A percentile compares a stretch with the other conserved stretches of the same genome.
phyloP scores from a whole-genome alignment of 2,113 vertebrate genomes.

The Pongo abelii region DNA sequence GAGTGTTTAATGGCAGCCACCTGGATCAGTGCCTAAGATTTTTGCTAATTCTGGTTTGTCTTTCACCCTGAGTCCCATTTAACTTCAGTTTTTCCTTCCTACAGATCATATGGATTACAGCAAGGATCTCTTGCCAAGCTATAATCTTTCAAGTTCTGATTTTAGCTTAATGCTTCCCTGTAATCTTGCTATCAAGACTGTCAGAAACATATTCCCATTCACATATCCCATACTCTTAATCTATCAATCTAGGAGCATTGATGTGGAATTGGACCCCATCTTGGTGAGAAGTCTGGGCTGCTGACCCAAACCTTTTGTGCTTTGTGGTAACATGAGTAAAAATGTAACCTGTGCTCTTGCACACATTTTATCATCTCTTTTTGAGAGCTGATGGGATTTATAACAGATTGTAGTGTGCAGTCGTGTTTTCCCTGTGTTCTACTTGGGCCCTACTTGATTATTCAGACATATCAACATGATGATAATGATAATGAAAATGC shows the following conservation, averaged over 20 bases:
- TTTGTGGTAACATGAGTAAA: neutral
- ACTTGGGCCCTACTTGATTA: neutral
- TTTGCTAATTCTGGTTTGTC: constrained; percentile 55
- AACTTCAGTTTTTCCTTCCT: constrained; percentile 52
- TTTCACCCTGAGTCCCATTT: constrained; percentile 13
- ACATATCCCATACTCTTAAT: constrained; percentile 13
- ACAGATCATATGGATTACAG: neutral
- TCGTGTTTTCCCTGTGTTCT: neutral
- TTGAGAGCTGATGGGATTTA: constrained; percentile 11
- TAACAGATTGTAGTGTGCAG: neutral
- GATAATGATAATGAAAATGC: neutral
- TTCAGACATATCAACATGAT: constrained; percentile 43
- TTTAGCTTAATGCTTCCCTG: constrained; percentile 50
- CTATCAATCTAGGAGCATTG: neutral
- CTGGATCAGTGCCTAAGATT: constrained; percentile 23
- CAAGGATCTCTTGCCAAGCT: constrained; percentile 23
- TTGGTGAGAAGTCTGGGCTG: neutral
- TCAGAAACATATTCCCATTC: neutral
- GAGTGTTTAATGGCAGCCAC: neutral
- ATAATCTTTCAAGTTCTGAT: constrained; percentile 55
- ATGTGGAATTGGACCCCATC: neutral
- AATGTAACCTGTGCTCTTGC: neutral
- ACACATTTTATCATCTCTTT: neutral
- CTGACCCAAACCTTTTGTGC: neutral
- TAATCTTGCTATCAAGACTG: constrained; percentile 49